Evolutionary conservation across 2,797 vertebrate genomes (phyloP).

Genomic region (Sebastes umbrosus): DNA sequence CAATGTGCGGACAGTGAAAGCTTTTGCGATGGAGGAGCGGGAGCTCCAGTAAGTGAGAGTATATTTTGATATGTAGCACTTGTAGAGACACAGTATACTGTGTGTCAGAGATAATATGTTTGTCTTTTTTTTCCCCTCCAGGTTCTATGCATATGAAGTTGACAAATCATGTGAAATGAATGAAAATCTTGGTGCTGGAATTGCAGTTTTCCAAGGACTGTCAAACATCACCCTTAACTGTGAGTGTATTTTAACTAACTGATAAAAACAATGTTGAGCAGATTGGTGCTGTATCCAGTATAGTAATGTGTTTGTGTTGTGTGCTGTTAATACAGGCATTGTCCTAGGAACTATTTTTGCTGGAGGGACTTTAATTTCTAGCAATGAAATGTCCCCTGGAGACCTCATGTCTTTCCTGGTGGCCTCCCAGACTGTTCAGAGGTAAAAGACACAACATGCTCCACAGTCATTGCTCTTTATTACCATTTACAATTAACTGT

Average conservation of each 20-base stretch:
- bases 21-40: constrained; percentile 94
- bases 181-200: constrained; percentile 89
- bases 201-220: constrained; percentile 94
- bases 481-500: neutral
- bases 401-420: constrained; percentile 98
- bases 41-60: constrained; percentile 86
- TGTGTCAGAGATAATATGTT: neutral
- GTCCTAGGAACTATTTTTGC: constrained; percentile 94
- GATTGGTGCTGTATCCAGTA: neutral
- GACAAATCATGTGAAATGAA: constrained; percentile 87
- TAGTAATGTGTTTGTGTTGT: constrained; percentile 3
- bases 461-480: neutral
- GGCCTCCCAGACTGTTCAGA: constrained; percentile 95
- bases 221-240: constrained; percentile 94
- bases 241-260: constrained; percentile 74
- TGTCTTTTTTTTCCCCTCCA: constrained; percentile 54
- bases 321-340: constrained; percentile 81
- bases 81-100: neutral
- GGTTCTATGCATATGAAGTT: constrained; percentile 88
- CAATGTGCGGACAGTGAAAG: constrained; percentile 92
- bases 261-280: neutral
- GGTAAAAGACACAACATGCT: constrained; percentile 75
- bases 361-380: constrained; percentile 92
- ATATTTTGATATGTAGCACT: neutral
- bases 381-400: constrained; percentile 89